Base-by-base conservation (phyloP, 1,140 invertebrate genomes). In the Agrypnia vestita region DNA sequence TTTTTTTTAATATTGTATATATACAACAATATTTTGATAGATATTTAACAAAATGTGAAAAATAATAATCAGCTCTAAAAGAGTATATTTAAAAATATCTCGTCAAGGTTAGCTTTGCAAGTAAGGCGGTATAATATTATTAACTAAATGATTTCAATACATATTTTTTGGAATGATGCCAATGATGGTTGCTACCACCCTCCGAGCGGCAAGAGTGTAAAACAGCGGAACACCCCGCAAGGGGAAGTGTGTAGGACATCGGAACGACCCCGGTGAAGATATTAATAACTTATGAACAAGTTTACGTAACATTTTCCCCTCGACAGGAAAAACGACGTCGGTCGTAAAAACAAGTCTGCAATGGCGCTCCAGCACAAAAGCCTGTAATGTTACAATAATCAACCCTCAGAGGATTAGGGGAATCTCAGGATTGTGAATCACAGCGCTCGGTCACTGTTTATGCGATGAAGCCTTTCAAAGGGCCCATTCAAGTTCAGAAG, bases 221-320 rank as follows among this genome's bases (percentile, higher is more conserved):
- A 6, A 35, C 25, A 35, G 1, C 25, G 6, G 25, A 6, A 35
- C 25, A 35, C 55, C 61, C 8, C 21, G 8, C 25, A 64, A 3
- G n/a, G 6, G 11, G 19, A 64, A 44, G 44, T 21, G 64, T 47
- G 64, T 17, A 47, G 64, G 44, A 47, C 64, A n/a, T 69, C 19
- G 43, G 11, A 47, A 47, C 64, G 64, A 69, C 64, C 64, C 44
- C 64, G 64, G 6, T 19, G 13, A 15, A 11, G 43, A 15, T 69
- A 69, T 69, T 69, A 69, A 69, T 69, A 69, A 69, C 43, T 69
- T 69, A 69, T 47, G 64, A 69, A 47, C 15, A 47, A 69, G 64
- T 69, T 69, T 69, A 69, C 64, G 64, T 69, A 69, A 69, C 64
- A 49, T 46, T 46, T 13, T 69, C 44, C 8, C 49, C 8, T 12